These are phyloP conservation scores for Cichlasoma orientale DNA, from an alignment of 2,797 vertebrate genomes.

Conservation along the genomic window DNA sequence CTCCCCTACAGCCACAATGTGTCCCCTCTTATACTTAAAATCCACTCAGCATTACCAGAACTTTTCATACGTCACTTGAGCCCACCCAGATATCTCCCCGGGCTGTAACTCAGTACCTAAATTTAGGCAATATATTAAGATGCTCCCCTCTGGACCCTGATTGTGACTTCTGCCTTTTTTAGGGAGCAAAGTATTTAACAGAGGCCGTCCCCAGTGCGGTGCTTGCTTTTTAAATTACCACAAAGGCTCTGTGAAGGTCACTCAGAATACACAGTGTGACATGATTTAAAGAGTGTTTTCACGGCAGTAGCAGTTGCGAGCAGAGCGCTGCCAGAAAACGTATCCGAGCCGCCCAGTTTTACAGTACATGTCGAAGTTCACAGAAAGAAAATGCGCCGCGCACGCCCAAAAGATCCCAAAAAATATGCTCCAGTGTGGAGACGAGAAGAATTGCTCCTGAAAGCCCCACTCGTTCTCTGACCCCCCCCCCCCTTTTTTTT, in stretches of 20 bases:
- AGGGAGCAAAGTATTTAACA: conserved; percentile 71
- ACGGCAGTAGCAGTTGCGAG: conserved; percentile 23
- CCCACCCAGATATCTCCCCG: conserved; percentile 77
- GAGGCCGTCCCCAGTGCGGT: conserved; percentile 56
- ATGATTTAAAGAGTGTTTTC: conserved; percentile 68
- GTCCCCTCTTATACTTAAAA: conserved; percentile 81
- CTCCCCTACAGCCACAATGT: conserved; percentile 79
- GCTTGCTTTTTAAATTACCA: conserved; percentile 68
- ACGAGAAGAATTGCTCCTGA: conserved; percentile 14
- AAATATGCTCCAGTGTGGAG: not conserved
- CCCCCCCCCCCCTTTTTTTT: conserved; percentile 67
- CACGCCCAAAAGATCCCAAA: conserved; percentile 1
- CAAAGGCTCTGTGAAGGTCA: conserved; percentile 67
- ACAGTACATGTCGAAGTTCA: not conserved
- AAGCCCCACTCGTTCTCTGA: conserved; percentile 66
- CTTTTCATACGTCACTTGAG: conserved; percentile 83
- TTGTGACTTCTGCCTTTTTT: conserved; percentile 79
- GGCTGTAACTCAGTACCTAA: conserved; percentile 84
- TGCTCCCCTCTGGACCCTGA: conserved; percentile 47
- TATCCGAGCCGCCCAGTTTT: not conserved
- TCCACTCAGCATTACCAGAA: conserved; percentile 81
- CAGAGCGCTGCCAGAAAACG: conserved; percentile 32
- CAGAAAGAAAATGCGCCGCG: not conserved
- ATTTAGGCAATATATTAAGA: conserved; percentile 85
- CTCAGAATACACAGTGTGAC: conserved; percentile 64